These are phyloP conservation scores for Gadopsis marmoratus DNA, from an alignment of 2,797 vertebrate species.

Conservation along the genomic window DNA sequence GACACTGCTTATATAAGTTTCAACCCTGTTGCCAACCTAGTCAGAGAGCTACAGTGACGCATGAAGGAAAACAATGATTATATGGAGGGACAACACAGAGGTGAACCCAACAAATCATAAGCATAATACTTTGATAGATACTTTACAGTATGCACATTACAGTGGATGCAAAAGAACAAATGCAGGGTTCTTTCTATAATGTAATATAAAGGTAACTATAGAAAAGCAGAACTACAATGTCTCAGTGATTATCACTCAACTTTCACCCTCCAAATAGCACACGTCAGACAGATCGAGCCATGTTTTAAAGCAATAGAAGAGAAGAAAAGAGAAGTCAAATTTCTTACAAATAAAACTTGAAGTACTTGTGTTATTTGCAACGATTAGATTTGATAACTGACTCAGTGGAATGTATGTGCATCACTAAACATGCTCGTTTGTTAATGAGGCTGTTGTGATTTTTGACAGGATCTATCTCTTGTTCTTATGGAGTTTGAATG, in stretches of 20 bases:
- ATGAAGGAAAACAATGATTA: background rate
- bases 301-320: background rate
- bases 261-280: background rate
- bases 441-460: background rate
- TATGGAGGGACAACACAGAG: background rate
- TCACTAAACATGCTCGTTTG: background rate
- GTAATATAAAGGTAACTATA: background rate
- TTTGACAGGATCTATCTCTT: background rate
- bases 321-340: background rate
- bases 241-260: background rate
- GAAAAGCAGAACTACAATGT: background rate
- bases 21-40: background rate
- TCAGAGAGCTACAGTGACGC: background rate
- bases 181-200: background rate
- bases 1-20: background rate
- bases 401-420: too few species aligned
- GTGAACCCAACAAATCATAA: background rate
- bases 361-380: background rate
- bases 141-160: background rate
- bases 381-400: too few species aligned
- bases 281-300: background rate
- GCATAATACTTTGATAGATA: background rate
- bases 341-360: background rate
- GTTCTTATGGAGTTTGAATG: background rate
- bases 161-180: background rate